These are phyloP conservation scores for Orthonyx spaldingii DNA, from an alignment of 2,113 vertebrate genomes.

Conservation along the genomic window DNA sequence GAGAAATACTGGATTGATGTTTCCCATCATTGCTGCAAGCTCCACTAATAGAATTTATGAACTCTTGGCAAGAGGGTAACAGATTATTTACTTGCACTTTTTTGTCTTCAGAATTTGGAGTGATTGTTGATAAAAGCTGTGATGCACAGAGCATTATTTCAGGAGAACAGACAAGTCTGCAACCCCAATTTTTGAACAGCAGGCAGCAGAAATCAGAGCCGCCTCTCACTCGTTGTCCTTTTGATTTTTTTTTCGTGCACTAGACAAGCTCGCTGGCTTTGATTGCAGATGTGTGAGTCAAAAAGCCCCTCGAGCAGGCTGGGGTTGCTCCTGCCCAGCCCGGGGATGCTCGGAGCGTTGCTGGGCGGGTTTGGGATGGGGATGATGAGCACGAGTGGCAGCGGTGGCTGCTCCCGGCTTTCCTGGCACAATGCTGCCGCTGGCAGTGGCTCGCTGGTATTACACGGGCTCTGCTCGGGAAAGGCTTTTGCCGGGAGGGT, in stretches of 20 bases:
- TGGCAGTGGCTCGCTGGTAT: conserved; percentile 60
- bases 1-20: background rate
- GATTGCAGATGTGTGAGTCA: no score
- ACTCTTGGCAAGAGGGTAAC: background rate
- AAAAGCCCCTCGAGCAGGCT: background rate
- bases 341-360: no score
- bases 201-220: background rate
- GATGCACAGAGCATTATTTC: background rate
- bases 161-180: background rate
- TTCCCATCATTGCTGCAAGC: background rate
- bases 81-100: background rate
- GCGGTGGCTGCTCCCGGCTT: background rate
- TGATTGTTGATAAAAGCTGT: background rate
- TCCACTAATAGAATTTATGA: background rate
- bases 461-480: background rate
- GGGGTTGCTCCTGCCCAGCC: background rate
- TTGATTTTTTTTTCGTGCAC: background rate
- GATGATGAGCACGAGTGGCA: no score
- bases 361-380: background rate
- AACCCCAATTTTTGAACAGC: background rate
- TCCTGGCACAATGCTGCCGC: conserved; percentile 83
- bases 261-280: background rate
- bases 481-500: accelerated
- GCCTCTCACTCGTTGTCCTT: background rate
- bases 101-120: background rate